These are phyloP conservation scores for Ictalurus furcatus DNA, from an alignment of 2,113 vertebrate species.

Conservation along the genomic window DNA sequence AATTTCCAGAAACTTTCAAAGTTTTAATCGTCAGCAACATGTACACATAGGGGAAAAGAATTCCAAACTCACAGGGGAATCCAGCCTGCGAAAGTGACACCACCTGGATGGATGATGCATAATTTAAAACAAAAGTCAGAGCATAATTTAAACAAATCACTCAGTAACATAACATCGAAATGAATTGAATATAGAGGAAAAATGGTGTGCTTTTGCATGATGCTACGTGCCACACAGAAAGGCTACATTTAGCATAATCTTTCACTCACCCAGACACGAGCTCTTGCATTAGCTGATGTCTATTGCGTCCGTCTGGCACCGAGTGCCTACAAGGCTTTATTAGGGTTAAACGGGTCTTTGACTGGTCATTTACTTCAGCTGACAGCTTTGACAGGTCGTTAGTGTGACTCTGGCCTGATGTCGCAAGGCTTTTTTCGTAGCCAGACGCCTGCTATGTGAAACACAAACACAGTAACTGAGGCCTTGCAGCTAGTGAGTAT, in stretches of 20 bases:
- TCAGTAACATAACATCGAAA: not conserved
- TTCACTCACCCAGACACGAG: not conserved
- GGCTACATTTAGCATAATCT: not conserved
- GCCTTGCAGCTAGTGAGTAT: not conserved
- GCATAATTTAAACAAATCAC: conserved; percentile 12
- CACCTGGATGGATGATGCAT: conserved; percentile 8
- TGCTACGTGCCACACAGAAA: not conserved
- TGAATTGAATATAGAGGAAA: conserved; percentile 3
- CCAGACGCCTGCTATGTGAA: not conserved
- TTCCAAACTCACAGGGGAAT: not conserved
- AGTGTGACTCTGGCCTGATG: conserved; percentile 13
- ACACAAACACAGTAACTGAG: conserved; percentile 27
- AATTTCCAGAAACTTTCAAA: not conserved
- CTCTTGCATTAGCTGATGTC: conserved; percentile 28
- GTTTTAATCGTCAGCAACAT: conserved; percentile 2
- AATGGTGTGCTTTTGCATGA: not conserved
- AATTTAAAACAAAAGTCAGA: not conserved
- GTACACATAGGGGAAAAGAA: not conserved
- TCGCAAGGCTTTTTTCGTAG: not conserved
- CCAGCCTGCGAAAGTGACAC: not conserved
- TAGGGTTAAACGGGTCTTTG: conserved; percentile 34
- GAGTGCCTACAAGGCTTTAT: conserved; percentile 18
- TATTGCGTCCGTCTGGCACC: not conserved
- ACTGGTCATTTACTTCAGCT: not conserved
- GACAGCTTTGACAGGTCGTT: conserved; percentile 22